Conservation (phyloP, 2,888 invertebrate genomes). For the Bibio marci region DNA sequence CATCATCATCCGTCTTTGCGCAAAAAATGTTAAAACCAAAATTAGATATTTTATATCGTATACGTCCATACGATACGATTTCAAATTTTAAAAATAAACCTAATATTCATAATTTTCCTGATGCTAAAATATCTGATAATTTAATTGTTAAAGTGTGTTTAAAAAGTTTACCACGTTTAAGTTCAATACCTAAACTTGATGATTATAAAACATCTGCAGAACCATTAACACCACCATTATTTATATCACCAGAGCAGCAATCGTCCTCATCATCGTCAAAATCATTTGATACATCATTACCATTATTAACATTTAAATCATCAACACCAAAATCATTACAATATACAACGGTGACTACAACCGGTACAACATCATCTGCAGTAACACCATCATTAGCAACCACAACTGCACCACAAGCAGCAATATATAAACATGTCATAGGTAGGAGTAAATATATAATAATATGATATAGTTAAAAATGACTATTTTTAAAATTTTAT, state of each 20-base stretch:
- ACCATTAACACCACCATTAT: conserved; percentile 12
- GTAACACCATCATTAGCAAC: too few species aligned
- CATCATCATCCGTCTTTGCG: conserved; percentile 2
- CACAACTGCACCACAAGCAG: too few species aligned
- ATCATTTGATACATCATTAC: too few species aligned
- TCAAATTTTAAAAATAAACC: conserved; percentile 25
- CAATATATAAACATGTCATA: too few species aligned
- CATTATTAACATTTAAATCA: too few species aligned
- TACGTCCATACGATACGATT: conserved; percentile 22
- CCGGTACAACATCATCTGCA: too few species aligned
- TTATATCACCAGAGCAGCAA: background rate
- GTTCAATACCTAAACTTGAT: conserved; percentile 43
- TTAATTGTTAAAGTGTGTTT: conserved; percentile 33
- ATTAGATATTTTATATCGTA: conserved; percentile 27
- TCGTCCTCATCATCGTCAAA: too few species aligned
- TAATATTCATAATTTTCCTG: conserved; percentile 28
- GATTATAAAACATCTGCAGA: conserved; percentile 8
- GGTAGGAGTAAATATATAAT: too few species aligned
- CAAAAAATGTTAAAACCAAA: conserved; percentile 18
- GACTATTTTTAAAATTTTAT: too few species aligned
- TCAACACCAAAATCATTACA: too few species aligned
- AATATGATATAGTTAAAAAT: too few species aligned
- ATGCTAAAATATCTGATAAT: conserved; percentile 25
- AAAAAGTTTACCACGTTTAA: conserved; percentile 55
- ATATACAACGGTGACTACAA: too few species aligned